These are phyloP conservation scores for Archaeoteleia sp. DNA, from an alignment of 2,888 invertebrate species.

Conservation along the genomic window DNA sequence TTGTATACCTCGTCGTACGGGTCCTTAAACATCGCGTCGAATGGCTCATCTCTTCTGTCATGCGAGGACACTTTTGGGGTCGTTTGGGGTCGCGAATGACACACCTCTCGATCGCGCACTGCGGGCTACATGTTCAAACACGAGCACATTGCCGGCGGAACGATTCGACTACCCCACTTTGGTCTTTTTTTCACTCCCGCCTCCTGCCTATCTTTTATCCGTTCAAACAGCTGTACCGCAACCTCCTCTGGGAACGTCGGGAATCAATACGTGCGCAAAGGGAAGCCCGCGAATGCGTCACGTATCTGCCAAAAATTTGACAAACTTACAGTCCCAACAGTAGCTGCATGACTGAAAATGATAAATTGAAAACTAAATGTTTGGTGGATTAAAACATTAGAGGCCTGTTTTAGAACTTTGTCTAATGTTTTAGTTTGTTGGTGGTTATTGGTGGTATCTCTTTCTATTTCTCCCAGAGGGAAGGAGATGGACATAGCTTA, in stretches of 20 bases:
- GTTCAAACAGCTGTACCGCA: slow-evolving; percentile 46
- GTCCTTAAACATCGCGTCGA: slow-evolving; percentile 11
- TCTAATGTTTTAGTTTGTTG: too few relatives aligned
- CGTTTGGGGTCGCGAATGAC: slow-evolving; percentile 1
- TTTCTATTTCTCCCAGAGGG: too few relatives aligned
- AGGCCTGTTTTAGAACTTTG: too few relatives aligned
- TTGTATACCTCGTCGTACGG: slow-evolving; percentile 17
- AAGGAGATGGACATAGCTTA: too few relatives aligned
- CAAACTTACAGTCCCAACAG: too few relatives aligned
- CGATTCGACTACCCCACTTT: slow-evolving; percentile 21
- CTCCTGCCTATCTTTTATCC: slow-evolving; percentile 20
- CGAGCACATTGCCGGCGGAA: slow-evolving; percentile 49
- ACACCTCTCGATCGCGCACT: slow-evolving; percentile 26
- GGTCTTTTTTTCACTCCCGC: slow-evolving; percentile 11
- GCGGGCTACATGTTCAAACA: slow-evolving; percentile 26
- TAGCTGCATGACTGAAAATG: too few relatives aligned
- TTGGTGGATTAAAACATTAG: too few relatives aligned
- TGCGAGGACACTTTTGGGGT: not conserved
- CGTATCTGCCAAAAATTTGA: too few relatives aligned
- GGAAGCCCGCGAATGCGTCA: too few relatives aligned
- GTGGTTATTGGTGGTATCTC: too few relatives aligned
- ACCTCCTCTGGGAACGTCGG: slow-evolving; percentile 27
- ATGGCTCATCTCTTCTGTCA: too few relatives aligned
- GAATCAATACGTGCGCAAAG: slow-evolving; percentile 50
- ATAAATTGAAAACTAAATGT: too few relatives aligned